Conservation (phyloP, 1,140 invertebrate species). For the Nebria ingens region DNA sequence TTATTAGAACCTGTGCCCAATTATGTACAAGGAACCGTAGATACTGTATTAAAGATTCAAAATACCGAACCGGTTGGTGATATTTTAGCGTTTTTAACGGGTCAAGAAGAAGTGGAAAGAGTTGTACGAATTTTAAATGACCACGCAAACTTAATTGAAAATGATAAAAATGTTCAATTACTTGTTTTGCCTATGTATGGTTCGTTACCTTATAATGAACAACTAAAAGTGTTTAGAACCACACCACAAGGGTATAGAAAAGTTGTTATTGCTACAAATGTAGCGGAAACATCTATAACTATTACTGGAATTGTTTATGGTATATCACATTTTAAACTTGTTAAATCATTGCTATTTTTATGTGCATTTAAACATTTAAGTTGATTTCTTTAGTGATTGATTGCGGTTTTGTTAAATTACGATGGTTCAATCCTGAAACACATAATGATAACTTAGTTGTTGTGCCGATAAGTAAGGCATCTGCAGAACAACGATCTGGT, state of each 20-base stretch:
- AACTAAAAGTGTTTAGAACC: constrained; percentile 80
- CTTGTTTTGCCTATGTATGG: constrained; percentile 88
- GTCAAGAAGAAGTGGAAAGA: constrained; percentile 80
- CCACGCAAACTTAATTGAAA: constrained; percentile 42
- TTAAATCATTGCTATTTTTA: no score
- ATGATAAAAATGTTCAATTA: constrained; percentile 44
- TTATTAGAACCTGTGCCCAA: constrained; percentile 72
- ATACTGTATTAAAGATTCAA: constrained; percentile 86
- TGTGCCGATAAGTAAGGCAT: constrained; percentile 78
- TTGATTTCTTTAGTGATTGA: constrained; percentile 69
- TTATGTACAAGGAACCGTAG: constrained; percentile 79
- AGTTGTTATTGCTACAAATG: constrained; percentile 92
- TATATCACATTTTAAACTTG: constrained; percentile 37
- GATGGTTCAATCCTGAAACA: constrained; percentile 76
- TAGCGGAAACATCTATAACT: constrained; percentile 91
- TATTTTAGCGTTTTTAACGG: constrained; percentile 89
- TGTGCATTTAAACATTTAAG: constrained; percentile 9
- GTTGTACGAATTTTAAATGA: constrained; percentile 57
- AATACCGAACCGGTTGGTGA: constrained; percentile 71
- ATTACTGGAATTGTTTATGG: constrained; percentile 82
- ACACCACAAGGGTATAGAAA: constrained; percentile 69
- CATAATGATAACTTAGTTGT: constrained; percentile 78
- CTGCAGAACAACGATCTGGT: constrained; percentile 85
- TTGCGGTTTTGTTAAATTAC: constrained; percentile 93
- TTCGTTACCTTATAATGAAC: constrained; percentile 69